These are phyloP conservation scores for Myiozetetes cayanensis DNA, from an alignment of 2,113 vertebrate species.

Conservation along the genomic window DNA sequence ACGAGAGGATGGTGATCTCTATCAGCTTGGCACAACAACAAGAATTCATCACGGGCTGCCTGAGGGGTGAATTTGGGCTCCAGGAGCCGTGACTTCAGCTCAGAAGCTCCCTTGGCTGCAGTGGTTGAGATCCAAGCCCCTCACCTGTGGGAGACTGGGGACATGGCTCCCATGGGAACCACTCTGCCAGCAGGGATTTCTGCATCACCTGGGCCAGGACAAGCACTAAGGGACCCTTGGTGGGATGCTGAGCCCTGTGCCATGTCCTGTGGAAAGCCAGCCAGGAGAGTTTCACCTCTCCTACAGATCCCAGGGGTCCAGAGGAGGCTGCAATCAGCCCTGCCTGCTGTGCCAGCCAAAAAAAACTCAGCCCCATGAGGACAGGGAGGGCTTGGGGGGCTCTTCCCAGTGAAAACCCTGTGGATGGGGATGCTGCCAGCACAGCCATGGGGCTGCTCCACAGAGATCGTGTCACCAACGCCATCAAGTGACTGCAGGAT, in stretches of 20 bases:
- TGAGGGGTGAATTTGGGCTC: background rate
- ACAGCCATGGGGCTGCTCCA: background rate
- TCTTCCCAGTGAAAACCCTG: background rate
- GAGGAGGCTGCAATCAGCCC: background rate
- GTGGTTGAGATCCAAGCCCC: background rate
- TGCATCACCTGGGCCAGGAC: background rate
- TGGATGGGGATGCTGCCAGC: background rate
- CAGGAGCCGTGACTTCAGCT: background rate
- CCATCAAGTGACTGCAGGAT: slow-evolving; percentile 8
- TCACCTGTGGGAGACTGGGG: background rate
- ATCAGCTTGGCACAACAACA: background rate
- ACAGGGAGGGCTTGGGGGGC: too few relatives aligned
- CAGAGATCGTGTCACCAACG: background rate
- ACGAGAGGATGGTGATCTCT: background rate
- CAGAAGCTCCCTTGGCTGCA: background rate
- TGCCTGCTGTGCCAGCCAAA: background rate
- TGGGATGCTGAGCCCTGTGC: rapidly evolving
- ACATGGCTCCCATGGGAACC: rapidly evolving
- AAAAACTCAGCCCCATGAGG: background rate
- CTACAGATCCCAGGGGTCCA: background rate
- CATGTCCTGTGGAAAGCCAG: background rate
- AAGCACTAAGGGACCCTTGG: background rate
- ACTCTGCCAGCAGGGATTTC: background rate
- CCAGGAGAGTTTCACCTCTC: background rate
- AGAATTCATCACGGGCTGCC: background rate